phyloP scores from a whole-genome alignment of 2,113 vertebrate genomes.

The Stegastes partitus region DNA sequence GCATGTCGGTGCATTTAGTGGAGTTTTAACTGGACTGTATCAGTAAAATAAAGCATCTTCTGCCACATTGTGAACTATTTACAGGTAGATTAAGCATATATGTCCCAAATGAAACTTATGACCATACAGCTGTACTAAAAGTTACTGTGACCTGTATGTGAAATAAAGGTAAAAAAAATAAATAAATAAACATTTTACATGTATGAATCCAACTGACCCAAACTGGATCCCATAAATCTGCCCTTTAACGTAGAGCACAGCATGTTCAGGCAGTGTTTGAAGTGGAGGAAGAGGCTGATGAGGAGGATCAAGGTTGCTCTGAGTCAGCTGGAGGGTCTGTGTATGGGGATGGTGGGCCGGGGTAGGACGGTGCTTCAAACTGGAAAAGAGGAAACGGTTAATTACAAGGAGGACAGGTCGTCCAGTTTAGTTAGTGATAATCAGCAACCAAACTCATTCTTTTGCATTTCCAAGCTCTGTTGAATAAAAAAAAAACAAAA shows the following conservation, averaged over 20 bases:
- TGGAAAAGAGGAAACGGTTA: constrained; percentile 2
- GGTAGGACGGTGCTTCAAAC: constrained; percentile 24
- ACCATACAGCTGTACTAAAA: not conserved
- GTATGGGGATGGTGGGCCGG: constrained; percentile 26
- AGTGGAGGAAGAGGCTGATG: not conserved
- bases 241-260: not conserved
- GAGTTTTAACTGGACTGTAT: no score
- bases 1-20: no score
- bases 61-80: no score
- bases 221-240: not conserved
- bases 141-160: not conserved
- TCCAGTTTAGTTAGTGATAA: not conserved
- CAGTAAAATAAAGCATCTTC: no score
- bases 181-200: no score
- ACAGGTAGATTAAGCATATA: no score
- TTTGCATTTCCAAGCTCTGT: no score
- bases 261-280: not conserved
- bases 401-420: not conserved
- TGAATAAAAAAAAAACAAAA: not conserved
- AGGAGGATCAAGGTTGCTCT: constrained; percentile 7
- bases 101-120: no score
- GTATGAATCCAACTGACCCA: not conserved
- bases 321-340: constrained; percentile 27
- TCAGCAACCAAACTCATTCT: no score
- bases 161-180: not conserved